Evolutionary conservation across 1,140 invertebrate genomes (phyloP), one percentile per base, ranked within the genome.

Genomic region (Parapsyche elsis): DNA sequence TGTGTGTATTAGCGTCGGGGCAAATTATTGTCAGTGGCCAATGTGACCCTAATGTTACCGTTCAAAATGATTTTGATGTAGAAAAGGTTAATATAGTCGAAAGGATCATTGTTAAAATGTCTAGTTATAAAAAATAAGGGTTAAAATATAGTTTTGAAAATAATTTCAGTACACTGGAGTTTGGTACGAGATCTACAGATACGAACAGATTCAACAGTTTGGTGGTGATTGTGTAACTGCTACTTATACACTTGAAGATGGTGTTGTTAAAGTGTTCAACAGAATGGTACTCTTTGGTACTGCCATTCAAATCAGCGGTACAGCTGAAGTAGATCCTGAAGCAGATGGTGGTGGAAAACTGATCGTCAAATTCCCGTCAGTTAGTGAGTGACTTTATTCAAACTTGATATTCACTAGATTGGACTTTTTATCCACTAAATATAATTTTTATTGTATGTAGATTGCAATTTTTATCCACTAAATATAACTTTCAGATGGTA

Each of bases 101-200:
- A n/a, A n/a, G n/a, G 19, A 61, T 9, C 57, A n/a, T n/a, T n/a
- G n/a, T n/a, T n/a, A n/a, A n/a, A n/a, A n/a, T n/a, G n/a, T n/a
- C n/a, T n/a, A n/a, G n/a, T n/a, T n/a, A n/a, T n/a, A n/a, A n/a
- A n/a, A n/a, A n/a, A n/a, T n/a, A n/a, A n/a, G n/a, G n/a, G n/a
- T 67, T 67, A 23, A 67, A 67, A 61, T 9, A 5, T 61, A 61
- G 7, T 16, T 26, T 23, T 23, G 10, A 23, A 16, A 67, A 23
- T 26, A 67, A 21, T 81, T 86, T 78, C 80, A 88, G 87, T 88
- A 88, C 61, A 81, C 83, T 64, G 84, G 84, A 14, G 46, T 83
- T 0, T 88, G 87, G 88, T 83, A 87, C 53, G 85, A 86, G 26
- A 85, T 87, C 10, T 84, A 84, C 75, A 85, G 86, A 0, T 88